A percentile compares a stretch with the other conserved stretches of the same genome.
These are phyloP conservation scores for Ischnura elegans DNA, from an alignment of 2,888 invertebrate species.

Conservation along the genomic window DNA sequence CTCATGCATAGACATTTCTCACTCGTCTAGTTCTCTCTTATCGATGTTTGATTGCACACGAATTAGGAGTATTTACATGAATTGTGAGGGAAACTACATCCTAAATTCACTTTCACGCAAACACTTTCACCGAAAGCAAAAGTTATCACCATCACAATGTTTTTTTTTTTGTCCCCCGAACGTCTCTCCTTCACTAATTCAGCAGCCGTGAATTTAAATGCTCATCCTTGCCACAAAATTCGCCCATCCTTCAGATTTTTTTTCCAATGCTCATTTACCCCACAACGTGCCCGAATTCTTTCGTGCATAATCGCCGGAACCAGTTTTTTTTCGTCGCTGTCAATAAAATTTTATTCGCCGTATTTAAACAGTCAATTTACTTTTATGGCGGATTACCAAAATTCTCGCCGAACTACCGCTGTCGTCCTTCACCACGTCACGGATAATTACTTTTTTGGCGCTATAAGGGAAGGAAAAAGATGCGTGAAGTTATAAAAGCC, in stretches of 20 bases:
- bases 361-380: not conserved
- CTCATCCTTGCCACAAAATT: not conserved
- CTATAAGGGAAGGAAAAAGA: not conserved
- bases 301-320: not conserved
- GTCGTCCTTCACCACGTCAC: not conserved
- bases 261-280: not conserved
- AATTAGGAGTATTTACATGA: too few species aligned
- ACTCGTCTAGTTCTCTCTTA: too few species aligned
- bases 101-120: too few species aligned
- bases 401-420: not conserved
- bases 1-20: too few species aligned
- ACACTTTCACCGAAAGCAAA: not conserved
- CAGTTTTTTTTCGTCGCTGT: not conserved
- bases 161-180: not conserved
- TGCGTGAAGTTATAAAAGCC: not conserved
- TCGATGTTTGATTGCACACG: too few species aligned
- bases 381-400: not conserved
- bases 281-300: not conserved
- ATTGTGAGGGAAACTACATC: too few species aligned
- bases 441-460: not conserved
- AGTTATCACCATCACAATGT: not conserved
- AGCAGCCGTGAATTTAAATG: not conserved
- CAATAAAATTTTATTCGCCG: not conserved
- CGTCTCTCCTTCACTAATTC: not conserved
- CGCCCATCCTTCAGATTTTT: not conserved